These are phyloP conservation scores for Carduelis carduelis DNA, from an alignment of 2,797 vertebrate genomes.

Conservation along the genomic window DNA sequence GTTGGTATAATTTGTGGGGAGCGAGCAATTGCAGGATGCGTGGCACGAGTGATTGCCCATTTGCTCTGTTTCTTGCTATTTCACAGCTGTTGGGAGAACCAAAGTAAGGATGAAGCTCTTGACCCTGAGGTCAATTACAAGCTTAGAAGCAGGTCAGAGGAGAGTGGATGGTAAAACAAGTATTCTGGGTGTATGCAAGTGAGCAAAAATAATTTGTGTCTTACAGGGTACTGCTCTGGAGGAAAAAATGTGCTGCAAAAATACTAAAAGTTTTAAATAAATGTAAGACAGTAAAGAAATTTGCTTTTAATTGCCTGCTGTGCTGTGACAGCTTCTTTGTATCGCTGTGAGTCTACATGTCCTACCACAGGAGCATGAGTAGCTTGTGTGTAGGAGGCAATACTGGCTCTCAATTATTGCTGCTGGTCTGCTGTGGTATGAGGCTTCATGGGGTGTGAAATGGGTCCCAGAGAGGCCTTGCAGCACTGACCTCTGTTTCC, in stretches of 20 bases:
- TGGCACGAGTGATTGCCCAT: slow-evolving; percentile 30
- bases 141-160: slow-evolving; percentile 52
- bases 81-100: slow-evolving; percentile 6
- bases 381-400: fast-evolving
- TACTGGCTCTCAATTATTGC: neutral
- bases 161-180: slow-evolving; percentile 3
- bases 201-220: slow-evolving; percentile 10
- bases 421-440: neutral
- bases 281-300: neutral
- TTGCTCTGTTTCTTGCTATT: slow-evolving; percentile 53
- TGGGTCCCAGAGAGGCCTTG: neutral
- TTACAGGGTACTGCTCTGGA: neutral
- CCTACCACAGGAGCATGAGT: fast-evolving
- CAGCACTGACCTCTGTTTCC: neutral
- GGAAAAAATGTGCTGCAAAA: neutral
- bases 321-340: neutral
- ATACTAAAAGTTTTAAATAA: neutral
- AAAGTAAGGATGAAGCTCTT: slow-evolving; percentile 52
- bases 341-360: neutral
- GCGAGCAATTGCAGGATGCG: neutral
- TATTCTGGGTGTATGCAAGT: slow-evolving; percentile 13
- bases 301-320: neutral
- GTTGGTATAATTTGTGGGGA: neutral
- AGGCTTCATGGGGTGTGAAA: neutral
- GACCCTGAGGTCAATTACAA: slow-evolving; percentile 59